Evolutionary conservation across 2,113 vertebrate genomes (phyloP).

Genomic region (Xerus inauris): DNA sequence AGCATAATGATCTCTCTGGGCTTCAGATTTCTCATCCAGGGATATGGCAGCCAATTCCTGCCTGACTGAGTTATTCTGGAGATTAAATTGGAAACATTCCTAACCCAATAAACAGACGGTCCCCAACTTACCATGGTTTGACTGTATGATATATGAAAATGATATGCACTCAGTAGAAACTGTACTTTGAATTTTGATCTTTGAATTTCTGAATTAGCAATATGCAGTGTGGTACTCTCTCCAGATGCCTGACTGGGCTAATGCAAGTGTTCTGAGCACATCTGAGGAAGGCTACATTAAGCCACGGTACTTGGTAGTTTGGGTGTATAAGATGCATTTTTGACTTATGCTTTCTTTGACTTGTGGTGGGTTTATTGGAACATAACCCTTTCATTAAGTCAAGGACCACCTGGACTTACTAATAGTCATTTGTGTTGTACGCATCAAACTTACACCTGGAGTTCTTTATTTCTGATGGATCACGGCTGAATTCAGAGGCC

Average conservation of each 20-base stretch:
- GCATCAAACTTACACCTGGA: accelerated
- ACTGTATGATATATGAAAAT: background rate
- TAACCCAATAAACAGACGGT: background rate
- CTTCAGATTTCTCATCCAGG: background rate
- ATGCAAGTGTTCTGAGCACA: background rate
- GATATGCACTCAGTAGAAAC: too few species aligned
- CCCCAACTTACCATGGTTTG: background rate
- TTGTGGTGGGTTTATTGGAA: background rate
- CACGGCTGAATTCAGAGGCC: background rate
- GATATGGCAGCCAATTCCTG: background rate
- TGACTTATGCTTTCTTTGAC: background rate
- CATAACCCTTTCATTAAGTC: background rate
- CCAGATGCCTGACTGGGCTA: background rate
- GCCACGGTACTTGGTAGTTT: background rate
- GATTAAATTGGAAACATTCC: background rate
- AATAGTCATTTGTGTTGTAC: background rate
- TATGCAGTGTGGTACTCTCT: background rate
- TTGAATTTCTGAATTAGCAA: background rate
- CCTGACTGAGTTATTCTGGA: background rate
- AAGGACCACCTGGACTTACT: background rate
- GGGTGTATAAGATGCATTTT: background rate
- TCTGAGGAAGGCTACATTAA: background rate
- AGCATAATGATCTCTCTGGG: background rate
- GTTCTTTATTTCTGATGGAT: background rate
- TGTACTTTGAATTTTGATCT: background rate